Evolutionary conservation across 2,888 invertebrate genomes (phyloP), one percentile per base, ranked within the genome.

Genomic region (Torymus tubicola): DNA sequence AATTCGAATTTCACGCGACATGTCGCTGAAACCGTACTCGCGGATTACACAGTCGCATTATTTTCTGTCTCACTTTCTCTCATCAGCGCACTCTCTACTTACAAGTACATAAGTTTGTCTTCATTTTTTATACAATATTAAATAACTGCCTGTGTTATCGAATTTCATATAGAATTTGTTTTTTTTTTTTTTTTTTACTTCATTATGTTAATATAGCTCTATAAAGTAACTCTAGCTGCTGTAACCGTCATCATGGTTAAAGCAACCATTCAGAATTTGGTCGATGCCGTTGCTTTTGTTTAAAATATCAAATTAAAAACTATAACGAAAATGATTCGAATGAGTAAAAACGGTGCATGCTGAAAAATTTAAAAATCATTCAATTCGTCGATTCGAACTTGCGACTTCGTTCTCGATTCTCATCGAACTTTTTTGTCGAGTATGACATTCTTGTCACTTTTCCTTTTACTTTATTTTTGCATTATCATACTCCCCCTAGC

Each of bases 71-170:
- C 81, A 57, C 64, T 75, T 81, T 82, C 31, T 31, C 31, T 31
- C 31, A 5, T 58, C 61, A 78, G 68, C 70, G 58, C 80, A 65
- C 80, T 80, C 69, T 82, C 85, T 87, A 87, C 85, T 84, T 87
- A 87, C 78, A 84, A 86, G 84, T 85, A 83, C 84, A 84, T 84
- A 83, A 83, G 72, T 80, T 73, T 79, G 58, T 72, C 18, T 75
- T 79, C 74, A 53, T 78, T 31, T 63, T 86, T 87, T 89, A 87
- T 89, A 89, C 88, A 88, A 87, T 85, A 84, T 89, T 87, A 87
- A 84, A 86, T 85, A 87, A 82, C 83, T 84, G 85, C 81, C 50
- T 68, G 61, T 75, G 63, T 74, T 55, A 12, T 78, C 81, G 65
- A 81, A 78, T 73, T 73, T 67, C 18, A 63, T 65, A 74, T 18